phyloP scores from a whole-genome alignment of 2,113 vertebrate genomes.

The cat (Felis catus) region DNA sequence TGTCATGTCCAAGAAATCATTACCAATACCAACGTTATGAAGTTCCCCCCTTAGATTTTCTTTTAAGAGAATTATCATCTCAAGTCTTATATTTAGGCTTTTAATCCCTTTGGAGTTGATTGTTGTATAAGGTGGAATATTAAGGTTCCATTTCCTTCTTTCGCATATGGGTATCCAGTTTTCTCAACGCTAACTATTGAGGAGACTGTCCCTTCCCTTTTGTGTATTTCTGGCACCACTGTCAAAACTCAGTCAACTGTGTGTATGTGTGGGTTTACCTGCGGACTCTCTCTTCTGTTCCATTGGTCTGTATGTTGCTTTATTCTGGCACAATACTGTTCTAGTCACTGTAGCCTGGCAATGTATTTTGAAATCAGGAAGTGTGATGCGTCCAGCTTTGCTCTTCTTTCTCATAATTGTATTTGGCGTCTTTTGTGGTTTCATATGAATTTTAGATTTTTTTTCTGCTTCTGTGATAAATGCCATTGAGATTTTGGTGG shows the following conservation, averaged over 20 bases:
- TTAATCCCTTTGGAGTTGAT: not conserved
- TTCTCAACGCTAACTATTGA: not conserved
- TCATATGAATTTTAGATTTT: not conserved
- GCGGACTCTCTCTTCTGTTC: not conserved
- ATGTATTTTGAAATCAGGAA: not conserved
- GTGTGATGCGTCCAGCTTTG: not conserved
- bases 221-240: not conserved
- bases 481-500: not conserved
- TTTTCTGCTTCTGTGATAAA: not conserved
- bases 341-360: not conserved
- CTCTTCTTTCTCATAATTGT: not conserved
- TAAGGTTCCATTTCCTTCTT: not conserved
- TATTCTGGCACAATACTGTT: not conserved
- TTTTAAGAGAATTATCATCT: not conserved
- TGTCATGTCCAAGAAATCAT: not conserved
- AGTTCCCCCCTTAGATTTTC: not conserved
- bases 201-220: not conserved
- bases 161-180: not conserved
- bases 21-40: not conserved
- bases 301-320: not conserved
- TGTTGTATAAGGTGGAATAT: not conserved
- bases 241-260: not conserved
- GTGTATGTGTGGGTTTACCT: not conserved
- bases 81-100: not conserved
- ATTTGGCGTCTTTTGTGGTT: not conserved